Base-by-base conservation (phyloP, 2,888 invertebrate species). In the Agriotes lineatus region DNA sequence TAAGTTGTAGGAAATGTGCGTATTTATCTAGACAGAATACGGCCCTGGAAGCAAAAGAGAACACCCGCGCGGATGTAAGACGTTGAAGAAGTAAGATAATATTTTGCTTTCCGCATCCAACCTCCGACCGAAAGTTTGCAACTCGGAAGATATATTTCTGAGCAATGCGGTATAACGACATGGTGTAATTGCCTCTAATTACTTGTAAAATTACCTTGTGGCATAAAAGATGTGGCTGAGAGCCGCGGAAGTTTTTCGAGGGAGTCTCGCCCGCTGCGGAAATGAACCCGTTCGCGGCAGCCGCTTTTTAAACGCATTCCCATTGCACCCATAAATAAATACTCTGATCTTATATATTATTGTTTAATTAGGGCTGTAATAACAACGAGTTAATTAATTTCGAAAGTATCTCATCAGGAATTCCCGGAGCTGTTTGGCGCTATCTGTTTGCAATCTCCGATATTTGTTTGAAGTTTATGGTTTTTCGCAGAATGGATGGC, bases 191-290 rank as follows among this genome's bases (percentile, higher is more conserved):
- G 84, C 84, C 82, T 83, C 82, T 84, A 85, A 85, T 85, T 85
- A 85, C 85, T 85, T 84, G 84, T 83, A 82, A 85, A 85, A 85
- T 84, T 84, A 85, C 85, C 85, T 85, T 85, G 83, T 83, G 84
- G 84, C 82, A 82, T 83, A 83, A 84, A 83, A 83, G 85, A 84
- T 83, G 82, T 80, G 79, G 77, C 75, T 77, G 75, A 74, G 77
- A 73, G 76, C 76, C 74, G 73, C 73, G 75, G 75, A 82, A 82
- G 80, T 83, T 83, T 83, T 83, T 81, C 80, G 76, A 76, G 73
- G 77, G 78, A 78, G 75, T 75, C 76, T 48, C 54, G 57, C 65
- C 35, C 39, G 57, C 57, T 60, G 9, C 77, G 81, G 82, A 82
- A 82, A 82, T 81, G 72, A 81, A 80, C 80, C 80, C 80, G 78